Conservation (phyloP, 1,140 invertebrate genomes). For the Epicauta chinensis region DNA sequence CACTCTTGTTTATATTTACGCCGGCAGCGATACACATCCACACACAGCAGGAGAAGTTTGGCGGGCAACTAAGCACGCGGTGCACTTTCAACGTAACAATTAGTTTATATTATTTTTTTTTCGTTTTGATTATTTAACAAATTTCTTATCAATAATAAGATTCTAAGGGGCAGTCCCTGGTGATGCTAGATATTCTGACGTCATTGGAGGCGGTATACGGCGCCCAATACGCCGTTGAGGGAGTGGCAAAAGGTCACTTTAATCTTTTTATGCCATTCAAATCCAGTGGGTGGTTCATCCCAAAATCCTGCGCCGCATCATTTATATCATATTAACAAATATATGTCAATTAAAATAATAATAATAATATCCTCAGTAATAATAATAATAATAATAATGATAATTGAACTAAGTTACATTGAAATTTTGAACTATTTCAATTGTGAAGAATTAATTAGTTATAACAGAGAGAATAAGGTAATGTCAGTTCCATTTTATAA, state of each 20-base stretch:
- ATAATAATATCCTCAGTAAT: too few species aligned
- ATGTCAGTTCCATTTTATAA: too few species aligned
- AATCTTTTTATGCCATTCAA: conserved; percentile 45
- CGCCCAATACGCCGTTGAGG: conserved; percentile 39
- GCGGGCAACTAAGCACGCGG: neutral
- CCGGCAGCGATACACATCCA: conserved; percentile 27
- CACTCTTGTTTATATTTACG: conserved; percentile 41
- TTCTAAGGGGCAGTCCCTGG: conserved; percentile 29
- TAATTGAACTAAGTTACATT: too few species aligned
- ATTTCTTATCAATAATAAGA: conserved; percentile 33
- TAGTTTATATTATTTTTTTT: conserved; percentile 20
- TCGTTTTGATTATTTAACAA: conserved; percentile 15
- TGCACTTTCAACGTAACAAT: conserved; percentile 1
- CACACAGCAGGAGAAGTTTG: conserved; percentile 7
- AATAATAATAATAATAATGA: too few species aligned
- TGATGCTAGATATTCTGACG: conserved; percentile 36
- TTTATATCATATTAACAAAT: too few species aligned
- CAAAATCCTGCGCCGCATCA: conserved; percentile 35
- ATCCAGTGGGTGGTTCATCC: conserved; percentile 40
- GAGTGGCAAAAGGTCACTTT: conserved; percentile 43
- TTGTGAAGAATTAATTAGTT: too few species aligned
- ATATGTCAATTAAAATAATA: too few species aligned
- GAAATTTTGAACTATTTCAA: too few species aligned
- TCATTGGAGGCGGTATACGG: conserved; percentile 39
- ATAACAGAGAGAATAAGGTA: too few species aligned